phyloP scores from a whole-genome alignment of 2,888 invertebrate species.

The Drosophila sordidula region DNA sequence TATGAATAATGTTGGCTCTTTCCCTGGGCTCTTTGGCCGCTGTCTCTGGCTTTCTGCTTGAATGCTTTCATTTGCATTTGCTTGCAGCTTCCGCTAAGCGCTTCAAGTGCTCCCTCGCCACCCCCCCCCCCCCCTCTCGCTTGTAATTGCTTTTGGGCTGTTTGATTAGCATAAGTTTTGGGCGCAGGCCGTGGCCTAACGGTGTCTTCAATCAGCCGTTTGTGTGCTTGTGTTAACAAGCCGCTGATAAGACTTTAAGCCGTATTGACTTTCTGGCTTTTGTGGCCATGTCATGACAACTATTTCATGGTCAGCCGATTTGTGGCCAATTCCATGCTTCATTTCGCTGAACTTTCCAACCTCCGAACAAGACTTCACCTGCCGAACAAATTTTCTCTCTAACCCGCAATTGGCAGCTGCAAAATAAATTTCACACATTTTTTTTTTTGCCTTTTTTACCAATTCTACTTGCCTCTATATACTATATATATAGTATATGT shows the following conservation, averaged over 20 bases:
- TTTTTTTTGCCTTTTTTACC: neutral
- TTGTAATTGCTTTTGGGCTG: conserved; percentile 49
- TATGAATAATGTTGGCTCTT: conserved; percentile 63
- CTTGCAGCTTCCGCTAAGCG: conserved; percentile 58
- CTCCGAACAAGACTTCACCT: conserved; percentile 1
- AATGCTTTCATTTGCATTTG: conserved; percentile 75
- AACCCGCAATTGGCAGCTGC: conserved; percentile 29
- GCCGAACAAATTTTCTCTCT: conserved; percentile 14
- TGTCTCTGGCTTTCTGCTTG: conserved; percentile 60
- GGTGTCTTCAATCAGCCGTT: conserved; percentile 41
- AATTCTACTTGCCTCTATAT: neutral
- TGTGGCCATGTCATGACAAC: conserved; percentile 14
- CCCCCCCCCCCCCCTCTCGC: neutral
- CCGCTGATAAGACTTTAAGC: conserved; percentile 23
- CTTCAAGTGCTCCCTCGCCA: conserved; percentile 34
- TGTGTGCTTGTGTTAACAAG: conserved; percentile 14
- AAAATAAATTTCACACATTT: conserved; percentile 62
- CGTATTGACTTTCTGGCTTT: conserved; percentile 20
- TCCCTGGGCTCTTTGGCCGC: conserved; percentile 34
- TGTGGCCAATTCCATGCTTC: conserved; percentile 40
- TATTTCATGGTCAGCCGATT: conserved; percentile 51
- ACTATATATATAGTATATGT: neutral
- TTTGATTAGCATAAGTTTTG: conserved; percentile 62
- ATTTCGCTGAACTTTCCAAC: conserved; percentile 40
- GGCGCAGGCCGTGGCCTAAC: conserved; percentile 39